phyloP scores from a whole-genome alignment of 2,888 invertebrate genomes.

The Drosophila atroscutellata region DNA sequence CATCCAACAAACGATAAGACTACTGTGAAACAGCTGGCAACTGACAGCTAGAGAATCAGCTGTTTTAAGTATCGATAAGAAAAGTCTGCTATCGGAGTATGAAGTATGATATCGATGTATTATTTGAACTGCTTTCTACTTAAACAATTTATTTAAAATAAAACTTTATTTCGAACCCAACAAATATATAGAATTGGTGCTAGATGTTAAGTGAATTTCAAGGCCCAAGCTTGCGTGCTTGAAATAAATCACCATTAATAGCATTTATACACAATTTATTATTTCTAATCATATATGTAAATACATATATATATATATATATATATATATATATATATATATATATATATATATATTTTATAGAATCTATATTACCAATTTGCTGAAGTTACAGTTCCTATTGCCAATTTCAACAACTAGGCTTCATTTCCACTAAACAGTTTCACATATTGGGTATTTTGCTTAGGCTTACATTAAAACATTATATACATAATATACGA shows the following conservation, averaged over 20 bases:
- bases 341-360: not conserved
- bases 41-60: slow-evolving; percentile 1
- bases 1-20: not conserved
- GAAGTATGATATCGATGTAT: slow-evolving; percentile 1
- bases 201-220: not conserved
- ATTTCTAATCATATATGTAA: slow-evolving; percentile 53
- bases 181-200: not conserved
- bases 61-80: slow-evolving; percentile 8
- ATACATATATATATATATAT: slow-evolving; percentile 39
- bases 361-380: slow-evolving; percentile 49
- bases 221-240: not conserved
- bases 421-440: slow-evolving; percentile 60
- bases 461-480: slow-evolving; percentile 55
- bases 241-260: slow-evolving; percentile 22
- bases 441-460: slow-evolving; percentile 48
- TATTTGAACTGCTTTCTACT: not conserved
- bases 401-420: slow-evolving; percentile 59
- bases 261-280: slow-evolving; percentile 73
- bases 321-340: slow-evolving; percentile 23
- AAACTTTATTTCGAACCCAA: not conserved
- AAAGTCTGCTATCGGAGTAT: not conserved
- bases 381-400: slow-evolving; percentile 55
- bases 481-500: slow-evolving; percentile 69
- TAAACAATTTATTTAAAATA: not conserved
- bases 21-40: slow-evolving; percentile 23